Conservation (phyloP, 2,888 invertebrate species). For the Atherix ibis region DNA sequence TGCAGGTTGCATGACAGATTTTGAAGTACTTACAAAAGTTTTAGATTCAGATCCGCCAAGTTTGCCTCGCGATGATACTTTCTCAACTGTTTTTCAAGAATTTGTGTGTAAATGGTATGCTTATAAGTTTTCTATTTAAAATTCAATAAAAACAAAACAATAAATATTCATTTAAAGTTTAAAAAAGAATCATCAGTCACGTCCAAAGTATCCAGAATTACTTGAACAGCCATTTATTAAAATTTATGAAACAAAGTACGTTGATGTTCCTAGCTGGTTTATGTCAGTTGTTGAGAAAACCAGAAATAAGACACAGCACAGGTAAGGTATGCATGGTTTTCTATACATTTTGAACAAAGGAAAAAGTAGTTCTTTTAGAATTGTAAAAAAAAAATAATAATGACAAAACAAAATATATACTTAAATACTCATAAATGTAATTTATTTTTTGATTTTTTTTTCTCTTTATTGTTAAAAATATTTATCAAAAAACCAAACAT, state of each 20-base stretch:
- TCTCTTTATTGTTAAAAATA: too few relatives aligned
- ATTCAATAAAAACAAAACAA: neutral
- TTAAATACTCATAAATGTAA: too few relatives aligned
- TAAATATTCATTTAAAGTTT: constrained; percentile 44
- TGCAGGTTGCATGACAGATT: constrained; percentile 89
- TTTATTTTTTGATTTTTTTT: too few relatives aligned
- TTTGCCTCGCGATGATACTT: constrained; percentile 60
- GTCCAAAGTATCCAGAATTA: constrained; percentile 87
- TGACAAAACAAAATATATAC: too few relatives aligned
- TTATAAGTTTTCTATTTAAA: neutral
- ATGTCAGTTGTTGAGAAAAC: constrained; percentile 41
- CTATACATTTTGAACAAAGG: too few relatives aligned
- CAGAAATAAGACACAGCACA: constrained; percentile 27
- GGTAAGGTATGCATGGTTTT: constrained; percentile 21
- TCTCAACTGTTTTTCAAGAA: constrained; percentile 71
- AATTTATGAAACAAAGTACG: constrained; percentile 52
- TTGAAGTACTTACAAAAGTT: constrained; percentile 89
- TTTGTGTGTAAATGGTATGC: constrained; percentile 82
- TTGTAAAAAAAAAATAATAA: too few relatives aligned
- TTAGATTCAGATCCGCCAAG: constrained; percentile 78
- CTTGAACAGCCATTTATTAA: constrained; percentile 79
- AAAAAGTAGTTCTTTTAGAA: too few relatives aligned
- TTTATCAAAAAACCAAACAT: too few relatives aligned
- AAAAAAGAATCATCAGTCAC: constrained; percentile 80
- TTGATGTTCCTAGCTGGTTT: constrained; percentile 76